Percentiles rank a stretch among this genome's conserved stretches.
Evolutionary conservation across 2,113 vertebrate genomes (phyloP).

Genomic region (Pelvicachromis taeniatus): DNA sequence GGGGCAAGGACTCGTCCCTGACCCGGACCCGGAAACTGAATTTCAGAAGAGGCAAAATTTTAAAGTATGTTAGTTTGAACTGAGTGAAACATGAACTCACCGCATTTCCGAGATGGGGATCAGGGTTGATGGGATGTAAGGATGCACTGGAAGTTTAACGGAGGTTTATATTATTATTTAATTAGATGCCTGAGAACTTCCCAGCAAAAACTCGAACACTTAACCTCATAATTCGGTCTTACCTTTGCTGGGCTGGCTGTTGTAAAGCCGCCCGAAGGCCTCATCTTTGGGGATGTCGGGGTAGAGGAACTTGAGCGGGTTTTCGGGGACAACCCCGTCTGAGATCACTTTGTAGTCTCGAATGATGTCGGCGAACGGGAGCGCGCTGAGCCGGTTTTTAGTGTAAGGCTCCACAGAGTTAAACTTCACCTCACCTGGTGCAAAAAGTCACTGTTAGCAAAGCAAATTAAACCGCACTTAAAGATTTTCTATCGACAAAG

Average conservation of each 20-base stretch:
- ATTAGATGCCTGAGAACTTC: not conserved
- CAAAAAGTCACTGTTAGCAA: not conserved
- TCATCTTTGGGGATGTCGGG: slow-evolving; percentile 94
- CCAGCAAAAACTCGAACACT: not conserved
- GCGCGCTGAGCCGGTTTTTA: slow-evolving; percentile 85
- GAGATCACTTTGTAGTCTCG: slow-evolving; percentile 95
- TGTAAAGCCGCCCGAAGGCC: slow-evolving; percentile 94
- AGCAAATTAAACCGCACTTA: not conserved
- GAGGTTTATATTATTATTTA: not conserved
- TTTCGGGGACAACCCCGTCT: slow-evolving; percentile 87
- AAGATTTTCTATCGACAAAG: not conserved
- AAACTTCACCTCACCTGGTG: slow-evolving; percentile 84
- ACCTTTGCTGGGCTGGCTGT: slow-evolving; percentile 89
- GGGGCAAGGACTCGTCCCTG: too few relatives aligned
- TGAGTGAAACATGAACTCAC: slow-evolving; percentile 74
- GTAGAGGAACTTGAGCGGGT: slow-evolving; percentile 94
- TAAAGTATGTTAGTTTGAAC: not conserved
- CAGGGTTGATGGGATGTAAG: slow-evolving; percentile 86
- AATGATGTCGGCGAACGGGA: slow-evolving; percentile 92
- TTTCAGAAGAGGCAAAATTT: too few relatives aligned
- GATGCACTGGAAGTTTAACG: slow-evolving; percentile 59
- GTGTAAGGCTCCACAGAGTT: slow-evolving; percentile 96
- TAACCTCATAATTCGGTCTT: not conserved
- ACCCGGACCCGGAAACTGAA: too few relatives aligned
- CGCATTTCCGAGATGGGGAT: slow-evolving; percentile 89